Evolutionary conservation across 92 coral and sea anemone genomes (phyloP).

Genomic region (Paramuricea clavata): DNA sequence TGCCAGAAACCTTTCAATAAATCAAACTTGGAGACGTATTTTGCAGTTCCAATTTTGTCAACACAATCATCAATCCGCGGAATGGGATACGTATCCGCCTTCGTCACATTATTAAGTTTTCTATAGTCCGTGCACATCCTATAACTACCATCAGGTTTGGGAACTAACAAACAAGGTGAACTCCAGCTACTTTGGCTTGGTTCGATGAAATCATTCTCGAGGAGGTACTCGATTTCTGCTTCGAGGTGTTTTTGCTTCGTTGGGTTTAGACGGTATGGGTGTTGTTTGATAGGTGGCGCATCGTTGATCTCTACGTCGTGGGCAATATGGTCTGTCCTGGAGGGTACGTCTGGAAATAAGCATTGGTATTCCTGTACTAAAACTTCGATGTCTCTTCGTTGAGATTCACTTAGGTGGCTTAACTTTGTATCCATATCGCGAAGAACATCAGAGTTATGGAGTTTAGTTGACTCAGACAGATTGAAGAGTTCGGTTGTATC

Average conservation of each 20-base stretch:
- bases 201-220: too few relatives aligned
- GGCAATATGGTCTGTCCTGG: conserved; percentile 29
- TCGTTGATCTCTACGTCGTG: conserved; percentile 58
- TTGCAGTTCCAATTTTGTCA: conserved; percentile 53
- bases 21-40: conserved; percentile 60
- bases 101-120: conserved; percentile 62
- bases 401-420: background rate
- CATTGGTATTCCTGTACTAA: conserved; percentile 16
- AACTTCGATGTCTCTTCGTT: conserved; percentile 44
- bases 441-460: conserved; percentile 27
- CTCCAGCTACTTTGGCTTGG: conserved; percentile 30
- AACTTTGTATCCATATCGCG: conserved; percentile 6
- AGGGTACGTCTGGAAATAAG: conserved; percentile 49
- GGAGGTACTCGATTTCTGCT: conserved; percentile 28
- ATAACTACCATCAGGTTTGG: too few relatives aligned
- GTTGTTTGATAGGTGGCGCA: conserved; percentile 47
- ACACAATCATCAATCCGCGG: too few relatives aligned
- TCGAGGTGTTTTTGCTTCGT: conserved; percentile 32
- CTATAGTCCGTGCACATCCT: conserved; percentile 66
- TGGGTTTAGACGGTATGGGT: conserved; percentile 53
- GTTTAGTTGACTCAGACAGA: conserved; percentile 13
- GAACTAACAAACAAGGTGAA: conserved; percentile 38
- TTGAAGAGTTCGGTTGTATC: background rate
- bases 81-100: conserved; percentile 59
- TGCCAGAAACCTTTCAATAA: conserved; percentile 75